phyloP scores from a whole-genome alignment of 2,797 vertebrate species.

The Apogon talboti region DNA sequence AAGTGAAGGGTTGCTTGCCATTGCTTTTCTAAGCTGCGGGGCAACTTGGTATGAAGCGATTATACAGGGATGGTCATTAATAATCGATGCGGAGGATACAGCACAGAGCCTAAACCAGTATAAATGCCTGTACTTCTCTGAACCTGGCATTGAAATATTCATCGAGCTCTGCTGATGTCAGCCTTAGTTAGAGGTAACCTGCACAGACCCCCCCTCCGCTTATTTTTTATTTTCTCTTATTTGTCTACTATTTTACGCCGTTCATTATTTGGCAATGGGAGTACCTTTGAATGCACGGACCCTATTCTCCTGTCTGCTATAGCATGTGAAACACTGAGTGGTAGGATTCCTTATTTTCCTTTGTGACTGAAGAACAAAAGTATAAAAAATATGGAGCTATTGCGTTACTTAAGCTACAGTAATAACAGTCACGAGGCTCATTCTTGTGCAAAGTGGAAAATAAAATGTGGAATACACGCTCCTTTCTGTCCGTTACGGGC shows the following conservation, averaged over 20 bases:
- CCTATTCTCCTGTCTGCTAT: not conserved
- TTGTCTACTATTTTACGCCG: constrained; percentile 19
- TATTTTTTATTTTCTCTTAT: not conserved
- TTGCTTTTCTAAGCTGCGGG: constrained; percentile 51
- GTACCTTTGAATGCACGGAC: not conserved
- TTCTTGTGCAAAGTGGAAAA: constrained; percentile 4
- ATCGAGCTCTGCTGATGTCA: constrained; percentile 59
- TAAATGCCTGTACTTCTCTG: constrained; percentile 64
- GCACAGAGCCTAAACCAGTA: constrained; percentile 67
- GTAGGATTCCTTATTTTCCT: not conserved
- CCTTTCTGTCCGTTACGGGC: constrained; percentile 1
- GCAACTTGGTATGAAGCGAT: constrained; percentile 63
- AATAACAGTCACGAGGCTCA: not conserved
- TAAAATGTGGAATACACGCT: not conserved
- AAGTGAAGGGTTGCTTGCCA: constrained; percentile 40
- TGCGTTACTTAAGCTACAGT: not conserved
- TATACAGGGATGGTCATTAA: constrained; percentile 72
- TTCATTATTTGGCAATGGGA: constrained; percentile 36
- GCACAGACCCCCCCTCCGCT: constrained; percentile 38
- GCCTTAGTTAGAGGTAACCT: constrained; percentile 54
- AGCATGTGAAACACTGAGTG: no score
- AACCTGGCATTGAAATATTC: constrained; percentile 75
- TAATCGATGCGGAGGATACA: constrained; percentile 74
- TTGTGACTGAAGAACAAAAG: not conserved
- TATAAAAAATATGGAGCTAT: not conserved